A percentile compares a stretch with the other conserved stretches of the same genome.
Evolutionary conservation across 2,888 invertebrate species (phyloP).

Genomic region (Blastobasis lacticolella): DNA sequence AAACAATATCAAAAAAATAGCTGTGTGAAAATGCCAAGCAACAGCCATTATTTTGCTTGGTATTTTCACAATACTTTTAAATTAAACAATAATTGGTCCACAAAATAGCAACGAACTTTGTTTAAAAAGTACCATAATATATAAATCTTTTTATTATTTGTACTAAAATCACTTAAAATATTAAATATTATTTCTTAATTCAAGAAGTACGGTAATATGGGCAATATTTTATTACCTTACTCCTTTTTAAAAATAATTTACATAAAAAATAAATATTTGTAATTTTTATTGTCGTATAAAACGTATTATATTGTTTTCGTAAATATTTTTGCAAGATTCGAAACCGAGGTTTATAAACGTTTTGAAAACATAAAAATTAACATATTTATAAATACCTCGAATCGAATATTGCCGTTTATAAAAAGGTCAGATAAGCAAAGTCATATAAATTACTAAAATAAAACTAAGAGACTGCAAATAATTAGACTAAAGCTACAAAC

Average conservation of each 20-base stretch:
- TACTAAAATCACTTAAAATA: constrained; percentile 5
- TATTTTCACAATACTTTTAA: constrained; percentile 43
- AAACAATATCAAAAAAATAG: constrained; percentile 12
- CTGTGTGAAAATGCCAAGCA: constrained; percentile 58
- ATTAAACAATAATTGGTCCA: constrained; percentile 33
- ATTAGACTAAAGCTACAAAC: not conserved
- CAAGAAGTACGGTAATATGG: constrained; percentile 27
- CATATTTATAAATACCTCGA: constrained; percentile 9
- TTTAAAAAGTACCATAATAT: constrained; percentile 16
- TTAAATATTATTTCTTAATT: constrained; percentile 2
- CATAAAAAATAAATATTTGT: constrained; percentile 7
- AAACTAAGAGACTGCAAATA: constrained; percentile 1
- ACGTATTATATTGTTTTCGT: constrained; percentile 6
- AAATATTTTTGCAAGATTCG: not conserved
- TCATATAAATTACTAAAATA: not conserved
- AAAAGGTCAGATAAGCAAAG: constrained; percentile 1
- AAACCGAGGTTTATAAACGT: not conserved
- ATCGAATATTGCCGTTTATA: not conserved
- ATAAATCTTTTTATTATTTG: constrained; percentile 8
- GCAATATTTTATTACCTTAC: constrained; percentile 28
- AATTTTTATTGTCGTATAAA: constrained; percentile 1
- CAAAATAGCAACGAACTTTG: constrained; percentile 16
- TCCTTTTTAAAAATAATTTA: constrained; percentile 20
- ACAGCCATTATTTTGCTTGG: constrained; percentile 63
- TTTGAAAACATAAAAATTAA: constrained; percentile 1